Percentiles rank a stretch among this genome's conserved stretches.
These are phyloP conservation scores for Lycocerus yunnanus DNA, from an alignment of 2,888 invertebrate genomes.

Conservation along the genomic window DNA sequence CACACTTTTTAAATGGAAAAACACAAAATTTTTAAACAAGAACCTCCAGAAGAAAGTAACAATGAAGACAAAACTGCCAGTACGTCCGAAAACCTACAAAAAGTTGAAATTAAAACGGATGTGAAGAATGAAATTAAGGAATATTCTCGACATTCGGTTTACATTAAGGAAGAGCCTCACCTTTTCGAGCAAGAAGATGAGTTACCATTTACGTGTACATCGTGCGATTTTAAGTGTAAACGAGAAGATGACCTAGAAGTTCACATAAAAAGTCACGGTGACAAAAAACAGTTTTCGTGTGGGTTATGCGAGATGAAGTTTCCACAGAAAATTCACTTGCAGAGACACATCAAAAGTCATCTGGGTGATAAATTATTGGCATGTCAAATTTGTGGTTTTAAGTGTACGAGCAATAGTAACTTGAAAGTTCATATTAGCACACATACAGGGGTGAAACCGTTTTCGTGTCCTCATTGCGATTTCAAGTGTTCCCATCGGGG, in stretches of 20 bases:
- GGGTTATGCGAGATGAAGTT: neutral
- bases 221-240: neutral
- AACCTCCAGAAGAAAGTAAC: neutral
- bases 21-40: neutral
- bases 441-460: neutral
- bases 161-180: neutral
- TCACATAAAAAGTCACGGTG: neutral
- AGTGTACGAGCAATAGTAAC: neutral
- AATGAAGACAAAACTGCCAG: neutral
- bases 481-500: neutral
- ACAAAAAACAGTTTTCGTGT: neutral
- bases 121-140: neutral
- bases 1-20: neutral
- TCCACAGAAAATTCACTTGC: neutral
- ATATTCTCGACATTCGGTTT: neutral
- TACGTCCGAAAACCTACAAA: neutral
- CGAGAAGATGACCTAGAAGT: neutral
- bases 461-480: neutral
- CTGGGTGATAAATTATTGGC: neutral
- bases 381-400: neutral
- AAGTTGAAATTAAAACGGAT: neutral
- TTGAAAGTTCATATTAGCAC: neutral
- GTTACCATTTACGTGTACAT: neutral
- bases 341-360: neutral
- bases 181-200: neutral